Conservation (phyloP, 1,140 invertebrate species). For the Sycophaga agraensis region DNA sequence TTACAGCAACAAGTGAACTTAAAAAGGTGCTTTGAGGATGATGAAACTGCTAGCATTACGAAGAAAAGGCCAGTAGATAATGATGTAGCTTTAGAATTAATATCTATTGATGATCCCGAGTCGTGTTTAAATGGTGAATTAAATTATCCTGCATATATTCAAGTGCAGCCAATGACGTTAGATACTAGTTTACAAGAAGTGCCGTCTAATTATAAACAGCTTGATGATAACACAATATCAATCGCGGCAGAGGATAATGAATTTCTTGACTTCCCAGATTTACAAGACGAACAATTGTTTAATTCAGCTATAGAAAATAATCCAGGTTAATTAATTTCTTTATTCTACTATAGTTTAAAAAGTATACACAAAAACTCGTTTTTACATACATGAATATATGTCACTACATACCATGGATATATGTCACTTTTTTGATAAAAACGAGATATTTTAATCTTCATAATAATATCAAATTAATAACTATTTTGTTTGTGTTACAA, state of each 20-base stretch:
- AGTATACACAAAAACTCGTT: too few relatives aligned
- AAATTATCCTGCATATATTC: slow-evolving; percentile 12
- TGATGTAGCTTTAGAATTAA: not conserved
- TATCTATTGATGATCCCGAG: not conserved
- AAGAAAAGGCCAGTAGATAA: slow-evolving; percentile 3
- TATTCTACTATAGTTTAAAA: not conserved
- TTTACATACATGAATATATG: too few relatives aligned
- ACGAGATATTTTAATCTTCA: too few relatives aligned
- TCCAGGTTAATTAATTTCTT: slow-evolving; percentile 32
- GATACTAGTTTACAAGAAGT: slow-evolving; percentile 10
- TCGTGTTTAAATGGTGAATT: slow-evolving; percentile 4
- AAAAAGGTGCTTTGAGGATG: slow-evolving; percentile 4
- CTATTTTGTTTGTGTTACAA: too few relatives aligned
- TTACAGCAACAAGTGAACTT: slow-evolving; percentile 1
- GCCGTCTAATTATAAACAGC: not conserved
- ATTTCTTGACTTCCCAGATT: slow-evolving; percentile 18
- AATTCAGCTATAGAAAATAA: slow-evolving; percentile 38
- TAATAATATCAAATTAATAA: too few relatives aligned
- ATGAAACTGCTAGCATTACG: not conserved
- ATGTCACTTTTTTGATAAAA: not conserved
- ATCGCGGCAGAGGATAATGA: not conserved
- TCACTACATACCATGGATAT: not conserved
- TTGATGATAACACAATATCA: not conserved
- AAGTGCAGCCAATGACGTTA: slow-evolving; percentile 7
- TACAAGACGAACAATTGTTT: slow-evolving; percentile 22